phyloP scores from a whole-genome alignment of 2,113 vertebrate genomes.

The Athene noctua region DNA sequence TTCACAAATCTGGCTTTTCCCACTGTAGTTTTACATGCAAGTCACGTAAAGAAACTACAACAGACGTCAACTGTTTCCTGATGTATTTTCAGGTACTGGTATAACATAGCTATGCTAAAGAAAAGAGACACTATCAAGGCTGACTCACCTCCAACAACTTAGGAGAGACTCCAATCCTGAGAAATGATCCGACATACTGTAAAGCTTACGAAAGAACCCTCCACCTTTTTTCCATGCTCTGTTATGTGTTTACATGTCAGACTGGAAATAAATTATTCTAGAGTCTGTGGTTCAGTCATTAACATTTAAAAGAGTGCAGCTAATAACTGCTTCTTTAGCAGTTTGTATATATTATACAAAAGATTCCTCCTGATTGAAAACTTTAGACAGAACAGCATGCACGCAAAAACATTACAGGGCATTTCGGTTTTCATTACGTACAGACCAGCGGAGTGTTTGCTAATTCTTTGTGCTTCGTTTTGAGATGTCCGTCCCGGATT shows the following conservation, averaged over 20 bases:
- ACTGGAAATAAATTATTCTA: neutral
- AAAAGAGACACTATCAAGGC: slow-evolving; percentile 8
- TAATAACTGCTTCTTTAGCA: neutral
- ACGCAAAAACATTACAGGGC: neutral
- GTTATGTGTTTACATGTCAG: neutral
- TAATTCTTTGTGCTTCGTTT: rapidly evolving
- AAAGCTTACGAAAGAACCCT: neutral
- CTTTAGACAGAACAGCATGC: rapidly evolving
- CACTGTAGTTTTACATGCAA: neutral
- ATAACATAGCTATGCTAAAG: neutral
- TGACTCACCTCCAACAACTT: slow-evolving; percentile 18
- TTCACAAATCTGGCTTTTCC: neutral
- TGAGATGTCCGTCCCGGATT: rapidly evolving
- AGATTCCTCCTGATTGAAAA: neutral
- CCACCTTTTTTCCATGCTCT: neutral
- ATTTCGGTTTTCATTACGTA: rapidly evolving
- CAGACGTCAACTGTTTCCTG: neutral
- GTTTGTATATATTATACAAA: neutral
- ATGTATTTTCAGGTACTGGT: neutral
- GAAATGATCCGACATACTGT: neutral
- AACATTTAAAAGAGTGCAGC: neutral
- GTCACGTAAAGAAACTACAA: neutral
- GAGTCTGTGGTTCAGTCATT: neutral
- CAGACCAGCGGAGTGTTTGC: neutral
- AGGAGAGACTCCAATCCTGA: rapidly evolving